Conservation (phyloP, 2,888 invertebrate species). For the Drosophila nigritarsus region DNA sequence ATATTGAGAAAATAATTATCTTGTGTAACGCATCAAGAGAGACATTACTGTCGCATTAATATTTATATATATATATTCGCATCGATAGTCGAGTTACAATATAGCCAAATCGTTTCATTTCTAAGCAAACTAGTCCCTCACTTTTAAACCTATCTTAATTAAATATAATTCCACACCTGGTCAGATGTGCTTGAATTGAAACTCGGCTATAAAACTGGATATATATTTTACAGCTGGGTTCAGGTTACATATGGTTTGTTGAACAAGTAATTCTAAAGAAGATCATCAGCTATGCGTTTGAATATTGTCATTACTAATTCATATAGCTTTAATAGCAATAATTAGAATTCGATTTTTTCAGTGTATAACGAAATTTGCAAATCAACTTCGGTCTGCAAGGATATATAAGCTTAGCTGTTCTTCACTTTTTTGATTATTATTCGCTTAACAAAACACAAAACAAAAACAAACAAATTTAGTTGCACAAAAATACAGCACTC, state of each 20-base stretch:
- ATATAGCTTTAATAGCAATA: no score
- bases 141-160: neutral
- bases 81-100: neutral
- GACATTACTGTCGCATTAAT: neutral
- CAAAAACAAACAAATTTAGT: neutral
- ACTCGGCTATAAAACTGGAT: neutral
- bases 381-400: no score
- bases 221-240: no score
- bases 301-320: no score
- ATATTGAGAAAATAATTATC: neutral
- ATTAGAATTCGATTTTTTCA: no score
- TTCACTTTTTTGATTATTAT: no score
- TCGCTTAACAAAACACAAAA: no score
- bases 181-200: neutral
- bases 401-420: no score
- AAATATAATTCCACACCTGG: neutral
- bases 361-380: no score
- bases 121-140: neutral
- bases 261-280: neutral
- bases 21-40: neutral
- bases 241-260: neutral
- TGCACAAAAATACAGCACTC: neutral
- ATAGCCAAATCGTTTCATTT: rapidly evolving
- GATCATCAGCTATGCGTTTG: no score
- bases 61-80: neutral